Conservation (phyloP, 2,797 vertebrate species). For the Acanthiza pusilla region DNA sequence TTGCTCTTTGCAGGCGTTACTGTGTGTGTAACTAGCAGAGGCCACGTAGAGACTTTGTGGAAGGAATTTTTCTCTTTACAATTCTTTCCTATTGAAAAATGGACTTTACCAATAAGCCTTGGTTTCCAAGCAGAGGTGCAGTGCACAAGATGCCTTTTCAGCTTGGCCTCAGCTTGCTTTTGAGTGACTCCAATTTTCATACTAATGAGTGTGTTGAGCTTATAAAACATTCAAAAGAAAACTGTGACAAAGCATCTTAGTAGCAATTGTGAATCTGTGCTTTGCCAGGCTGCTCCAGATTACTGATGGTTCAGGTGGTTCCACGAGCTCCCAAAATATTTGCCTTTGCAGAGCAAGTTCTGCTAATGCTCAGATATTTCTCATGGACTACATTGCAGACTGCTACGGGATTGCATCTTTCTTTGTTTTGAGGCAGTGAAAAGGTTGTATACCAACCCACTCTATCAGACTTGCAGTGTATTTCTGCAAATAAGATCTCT, state of each 20-base stretch:
- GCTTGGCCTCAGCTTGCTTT: neutral
- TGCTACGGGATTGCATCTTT: neutral
- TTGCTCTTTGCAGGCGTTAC: neutral
- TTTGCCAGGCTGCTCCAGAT: neutral
- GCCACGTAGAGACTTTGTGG: neutral
- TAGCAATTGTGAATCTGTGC: neutral
- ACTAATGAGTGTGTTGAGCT: neutral
- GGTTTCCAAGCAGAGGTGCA: neutral
- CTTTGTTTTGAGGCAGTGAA: neutral
- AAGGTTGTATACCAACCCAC: neutral
- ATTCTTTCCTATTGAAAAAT: neutral
- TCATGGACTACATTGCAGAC: neutral
- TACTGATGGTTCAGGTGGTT: neutral
- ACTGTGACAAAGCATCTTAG: neutral
- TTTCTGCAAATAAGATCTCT: neutral
- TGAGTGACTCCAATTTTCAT: neutral
- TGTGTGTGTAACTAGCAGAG: neutral
- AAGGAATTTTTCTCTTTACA: neutral
- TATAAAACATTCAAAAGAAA: conserved; percentile 1
- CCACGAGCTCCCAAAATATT: neutral
- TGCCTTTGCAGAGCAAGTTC: neutral
- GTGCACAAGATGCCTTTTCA: neutral
- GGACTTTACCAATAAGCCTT: neutral
- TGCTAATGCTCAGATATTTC: neutral
- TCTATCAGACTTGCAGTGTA: neutral